A percentile compares a stretch with the other conserved stretches of the same genome.
Evolutionary conservation across 2,888 invertebrate genomes (phyloP).

Genomic region (Rhagonycha fulva): DNA sequence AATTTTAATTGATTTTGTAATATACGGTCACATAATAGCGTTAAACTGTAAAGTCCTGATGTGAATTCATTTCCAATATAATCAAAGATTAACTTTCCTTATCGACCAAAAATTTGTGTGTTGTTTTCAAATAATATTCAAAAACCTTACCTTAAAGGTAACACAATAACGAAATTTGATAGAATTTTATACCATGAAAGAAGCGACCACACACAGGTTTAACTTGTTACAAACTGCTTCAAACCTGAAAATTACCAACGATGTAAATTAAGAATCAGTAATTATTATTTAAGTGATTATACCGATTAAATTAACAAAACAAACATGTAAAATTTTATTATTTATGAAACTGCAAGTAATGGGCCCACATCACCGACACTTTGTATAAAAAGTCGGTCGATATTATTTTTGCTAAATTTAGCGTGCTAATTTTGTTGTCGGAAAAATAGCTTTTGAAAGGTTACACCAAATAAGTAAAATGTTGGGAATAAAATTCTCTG

Average conservation of each 20-base stretch:
- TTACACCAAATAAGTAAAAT: neutral
- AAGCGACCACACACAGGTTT: neutral
- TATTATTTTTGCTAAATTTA: neutral
- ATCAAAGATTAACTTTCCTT: neutral
- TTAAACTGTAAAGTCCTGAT: neutral
- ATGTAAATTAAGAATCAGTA: neutral
- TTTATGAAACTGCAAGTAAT: neutral
- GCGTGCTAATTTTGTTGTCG: neutral
- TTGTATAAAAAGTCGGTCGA: neutral
- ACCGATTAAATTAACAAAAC: neutral
- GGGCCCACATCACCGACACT: neutral
- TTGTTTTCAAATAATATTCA: neutral
- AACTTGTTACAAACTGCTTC: neutral
- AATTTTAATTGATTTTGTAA: neutral
- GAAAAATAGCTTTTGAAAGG: neutral
- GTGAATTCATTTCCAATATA: neutral
- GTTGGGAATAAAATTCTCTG: neutral
- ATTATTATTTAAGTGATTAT: neutral
- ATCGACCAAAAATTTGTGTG: neutral
- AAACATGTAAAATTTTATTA: neutral
- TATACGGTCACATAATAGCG: neutral
- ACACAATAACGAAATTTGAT: neutral
- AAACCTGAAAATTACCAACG: neutral
- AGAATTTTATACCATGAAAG: neutral
- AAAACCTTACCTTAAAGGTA: neutral